These are phyloP conservation scores for Zootermopsis nevadensis DNA, from an alignment of 2,888 invertebrate genomes.

Conservation along the genomic window DNA sequence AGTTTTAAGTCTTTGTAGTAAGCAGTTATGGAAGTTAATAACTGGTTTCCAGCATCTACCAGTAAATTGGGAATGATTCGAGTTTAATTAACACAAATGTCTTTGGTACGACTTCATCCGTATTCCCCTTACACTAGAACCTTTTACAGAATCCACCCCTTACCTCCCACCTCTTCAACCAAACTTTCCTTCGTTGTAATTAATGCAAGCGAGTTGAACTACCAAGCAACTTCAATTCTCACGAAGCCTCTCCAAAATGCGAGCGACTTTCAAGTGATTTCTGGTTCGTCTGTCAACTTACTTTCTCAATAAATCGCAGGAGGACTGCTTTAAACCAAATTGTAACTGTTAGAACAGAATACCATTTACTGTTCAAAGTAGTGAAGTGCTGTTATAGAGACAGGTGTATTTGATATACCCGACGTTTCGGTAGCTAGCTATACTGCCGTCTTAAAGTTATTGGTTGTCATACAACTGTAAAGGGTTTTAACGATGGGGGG, in stretches of 20 bases:
- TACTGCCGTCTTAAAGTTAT: too few relatives aligned
- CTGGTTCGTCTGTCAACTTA: background rate
- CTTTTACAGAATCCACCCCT: slow-evolving; percentile 23
- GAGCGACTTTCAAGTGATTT: slow-evolving; percentile 21
- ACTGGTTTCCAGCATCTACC: slow-evolving; percentile 29
- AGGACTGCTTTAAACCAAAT: too few relatives aligned
- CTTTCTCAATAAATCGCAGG: too few relatives aligned
- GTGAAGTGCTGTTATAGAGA: too few relatives aligned
- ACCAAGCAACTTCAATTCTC: slow-evolving; percentile 26
- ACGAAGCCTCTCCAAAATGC: slow-evolving; percentile 24
- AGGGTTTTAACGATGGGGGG: too few relatives aligned
- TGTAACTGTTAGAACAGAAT: too few relatives aligned
- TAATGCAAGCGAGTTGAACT: slow-evolving; percentile 8
- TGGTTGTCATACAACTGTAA: too few relatives aligned
- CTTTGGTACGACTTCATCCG: slow-evolving; percentile 17
- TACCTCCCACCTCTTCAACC: slow-evolving; percentile 16
- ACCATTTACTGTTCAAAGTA: too few relatives aligned
- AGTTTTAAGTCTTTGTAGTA: background rate
- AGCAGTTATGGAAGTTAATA: slow-evolving; percentile 39
- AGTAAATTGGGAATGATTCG: slow-evolving; percentile 47
- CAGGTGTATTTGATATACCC: too few relatives aligned
- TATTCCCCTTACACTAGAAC: slow-evolving; percentile 14
- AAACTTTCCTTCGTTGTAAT: slow-evolving; percentile 32
- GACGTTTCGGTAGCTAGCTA: too few relatives aligned
- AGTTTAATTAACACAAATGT: slow-evolving; percentile 47